Conservation (phyloP, 2,113 vertebrate species). For the Lophius piscatorius region DNA sequence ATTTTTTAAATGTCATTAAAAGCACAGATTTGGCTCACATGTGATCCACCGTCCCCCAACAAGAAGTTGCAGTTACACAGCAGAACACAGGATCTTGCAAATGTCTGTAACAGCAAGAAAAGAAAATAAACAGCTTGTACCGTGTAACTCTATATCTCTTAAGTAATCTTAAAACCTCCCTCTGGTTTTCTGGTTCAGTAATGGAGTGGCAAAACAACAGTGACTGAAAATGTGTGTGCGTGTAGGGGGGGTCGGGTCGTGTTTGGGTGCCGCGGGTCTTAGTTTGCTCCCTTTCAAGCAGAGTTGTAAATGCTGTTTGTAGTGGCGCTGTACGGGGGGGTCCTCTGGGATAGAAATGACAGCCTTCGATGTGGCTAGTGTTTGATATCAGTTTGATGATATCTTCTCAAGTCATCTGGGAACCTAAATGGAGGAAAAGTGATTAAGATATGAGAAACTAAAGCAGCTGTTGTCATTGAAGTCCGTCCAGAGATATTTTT, state of each 20-base stretch:
- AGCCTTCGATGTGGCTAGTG: conserved; percentile 69
- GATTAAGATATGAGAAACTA: conserved; percentile 20
- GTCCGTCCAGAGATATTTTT: no score
- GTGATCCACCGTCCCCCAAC: neutral
- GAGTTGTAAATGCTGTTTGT: conserved; percentile 69
- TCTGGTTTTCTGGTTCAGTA: conserved; percentile 14
- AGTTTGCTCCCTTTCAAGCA: conserved; percentile 64
- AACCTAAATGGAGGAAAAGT: conserved; percentile 27
- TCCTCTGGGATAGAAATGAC: conserved; percentile 49
- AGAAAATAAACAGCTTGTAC: conserved; percentile 17
- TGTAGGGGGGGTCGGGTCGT: conserved; percentile 49
- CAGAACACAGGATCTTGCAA: conserved; percentile 33
- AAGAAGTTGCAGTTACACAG: conserved; percentile 29
- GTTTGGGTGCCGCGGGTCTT: conserved; percentile 59
- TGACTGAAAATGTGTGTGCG: conserved; percentile 29
- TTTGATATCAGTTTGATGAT: conserved; percentile 67
- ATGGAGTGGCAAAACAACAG: conserved; percentile 29
- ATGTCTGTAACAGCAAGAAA: conserved; percentile 19
- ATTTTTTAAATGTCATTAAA: no score
- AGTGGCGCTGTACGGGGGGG: conserved; percentile 35
- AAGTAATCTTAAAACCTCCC: conserved; percentile 28
- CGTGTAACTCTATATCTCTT: conserved; percentile 36
- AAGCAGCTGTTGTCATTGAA: conserved; percentile 24
- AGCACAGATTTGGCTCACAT: conserved; percentile 6
- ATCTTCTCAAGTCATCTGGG: conserved; percentile 47